Evolutionary conservation across 2,797 vertebrate species (phyloP).

Genomic region (Anguilla marmorata): DNA sequence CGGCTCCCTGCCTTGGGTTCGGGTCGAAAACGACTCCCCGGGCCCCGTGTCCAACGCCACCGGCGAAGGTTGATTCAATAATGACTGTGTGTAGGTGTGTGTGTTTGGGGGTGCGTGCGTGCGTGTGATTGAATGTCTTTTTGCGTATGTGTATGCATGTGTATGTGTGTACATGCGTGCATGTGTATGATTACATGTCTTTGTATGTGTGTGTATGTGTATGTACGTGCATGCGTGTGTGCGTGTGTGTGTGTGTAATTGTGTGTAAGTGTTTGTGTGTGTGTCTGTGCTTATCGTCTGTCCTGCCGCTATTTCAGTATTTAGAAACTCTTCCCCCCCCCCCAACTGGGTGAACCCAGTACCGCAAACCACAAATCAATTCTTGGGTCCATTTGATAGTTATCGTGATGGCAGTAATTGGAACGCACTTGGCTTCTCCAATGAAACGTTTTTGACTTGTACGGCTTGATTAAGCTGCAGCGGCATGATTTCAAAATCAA

Average conservation of each 20-base stretch:
- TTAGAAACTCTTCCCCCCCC: neutral
- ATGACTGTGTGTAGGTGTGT: too few species aligned
- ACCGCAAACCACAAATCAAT: neutral
- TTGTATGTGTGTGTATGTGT: neutral
- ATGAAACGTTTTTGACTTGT: slow-evolving; percentile 24
- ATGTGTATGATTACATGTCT: neutral
- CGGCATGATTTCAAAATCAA: slow-evolving; percentile 9
- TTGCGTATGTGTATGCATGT: too few species aligned
- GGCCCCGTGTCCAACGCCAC: slow-evolving; percentile 80
- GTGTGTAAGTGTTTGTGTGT: neutral
- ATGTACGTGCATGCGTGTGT: slow-evolving; percentile 32
- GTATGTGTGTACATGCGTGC: too few species aligned
- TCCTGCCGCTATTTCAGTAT: neutral
- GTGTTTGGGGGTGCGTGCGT: too few species aligned
- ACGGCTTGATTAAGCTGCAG: slow-evolving; percentile 4
- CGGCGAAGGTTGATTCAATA: slow-evolving; percentile 68
- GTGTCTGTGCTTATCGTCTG: neutral
- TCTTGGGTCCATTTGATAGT: neutral
- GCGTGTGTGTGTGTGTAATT: neutral
- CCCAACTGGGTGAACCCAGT: neutral
- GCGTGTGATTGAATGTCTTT: too few species aligned
- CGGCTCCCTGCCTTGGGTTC: slow-evolving; percentile 84
- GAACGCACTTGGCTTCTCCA: slow-evolving; percentile 15
- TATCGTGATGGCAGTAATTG: slow-evolving; percentile 1
- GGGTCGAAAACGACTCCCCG: slow-evolving; percentile 81